Conservation (phyloP, 2,888 invertebrate genomes). For the Zele albiditarsus region DNA sequence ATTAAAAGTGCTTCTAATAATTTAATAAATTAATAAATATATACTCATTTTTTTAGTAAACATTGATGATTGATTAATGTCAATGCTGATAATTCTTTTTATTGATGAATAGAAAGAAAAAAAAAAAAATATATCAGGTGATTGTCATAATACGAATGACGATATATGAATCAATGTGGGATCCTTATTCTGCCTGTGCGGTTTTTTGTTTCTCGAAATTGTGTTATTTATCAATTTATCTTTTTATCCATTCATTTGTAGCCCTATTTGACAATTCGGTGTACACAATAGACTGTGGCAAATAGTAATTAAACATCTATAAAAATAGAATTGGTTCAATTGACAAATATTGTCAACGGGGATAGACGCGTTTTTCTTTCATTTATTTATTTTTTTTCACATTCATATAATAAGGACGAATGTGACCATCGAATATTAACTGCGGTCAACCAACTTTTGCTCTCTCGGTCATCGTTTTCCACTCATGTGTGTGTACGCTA, state of each 20-base stretch:
- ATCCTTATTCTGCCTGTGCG: conserved; percentile 15
- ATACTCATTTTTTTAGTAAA: too few relatives aligned
- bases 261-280: too few relatives aligned
- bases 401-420: background rate
- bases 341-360: too few relatives aligned
- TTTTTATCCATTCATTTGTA: too few relatives aligned
- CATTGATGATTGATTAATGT: too few relatives aligned
- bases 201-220: background rate
- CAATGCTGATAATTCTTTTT: background rate
- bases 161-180: conserved; percentile 29
- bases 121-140: conserved; percentile 50
- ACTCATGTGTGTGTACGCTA: background rate
- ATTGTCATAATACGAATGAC: conserved; percentile 48
- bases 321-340: too few relatives aligned
- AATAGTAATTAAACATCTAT: too few relatives aligned
- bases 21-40: background rate
- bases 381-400: background rate
- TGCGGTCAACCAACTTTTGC: conserved; percentile 65
- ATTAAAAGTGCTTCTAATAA: background rate
- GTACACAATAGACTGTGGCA: too few relatives aligned
- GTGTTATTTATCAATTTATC: too few relatives aligned
- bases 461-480: background rate
- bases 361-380: background rate
- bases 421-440: conserved; percentile 34
- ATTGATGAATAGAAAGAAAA: background rate